Conservation (phyloP, 2,888 invertebrate genomes). For the Diaperis boleti region DNA sequence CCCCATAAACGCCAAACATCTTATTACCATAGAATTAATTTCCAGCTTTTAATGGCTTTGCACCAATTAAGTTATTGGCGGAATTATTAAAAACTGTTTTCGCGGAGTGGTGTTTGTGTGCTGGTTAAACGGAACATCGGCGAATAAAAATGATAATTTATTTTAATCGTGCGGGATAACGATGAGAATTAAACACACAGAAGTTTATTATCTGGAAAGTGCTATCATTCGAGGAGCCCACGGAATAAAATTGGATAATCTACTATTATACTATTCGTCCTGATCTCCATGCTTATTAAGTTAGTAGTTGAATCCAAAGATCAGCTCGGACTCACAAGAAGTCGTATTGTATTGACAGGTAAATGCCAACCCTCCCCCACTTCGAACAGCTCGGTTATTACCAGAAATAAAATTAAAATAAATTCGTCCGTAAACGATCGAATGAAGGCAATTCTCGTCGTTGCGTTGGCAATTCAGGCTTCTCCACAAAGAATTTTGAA, state of each 20-base stretch:
- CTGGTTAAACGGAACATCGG: slow-evolving; percentile 3
- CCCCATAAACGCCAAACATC: slow-evolving; percentile 21
- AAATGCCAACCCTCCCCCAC: not conserved
- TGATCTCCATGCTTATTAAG: too few relatives aligned
- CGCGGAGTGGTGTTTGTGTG: not conserved
- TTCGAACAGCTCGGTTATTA: slow-evolving; percentile 27
- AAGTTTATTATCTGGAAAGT: slow-evolving; percentile 21
- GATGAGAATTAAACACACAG: slow-evolving; percentile 4
- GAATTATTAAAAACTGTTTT: slow-evolving; percentile 1
- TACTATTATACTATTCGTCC: too few relatives aligned
- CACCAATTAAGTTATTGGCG: slow-evolving; percentile 13
- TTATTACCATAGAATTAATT: slow-evolving; percentile 23
- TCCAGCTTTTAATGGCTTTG: slow-evolving; percentile 11
- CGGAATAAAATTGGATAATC: too few relatives aligned
- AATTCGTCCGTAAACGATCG: slow-evolving; percentile 34
- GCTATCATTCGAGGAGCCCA: too few relatives aligned
- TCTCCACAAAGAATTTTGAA: slow-evolving; percentile 57
- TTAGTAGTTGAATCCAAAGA: too few relatives aligned
- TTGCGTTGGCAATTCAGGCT: slow-evolving; percentile 47
- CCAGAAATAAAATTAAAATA: slow-evolving; percentile 34
- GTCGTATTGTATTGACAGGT: not conserved
- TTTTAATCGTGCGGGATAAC: slow-evolving; percentile 9
- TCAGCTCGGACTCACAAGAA: too few relatives aligned
- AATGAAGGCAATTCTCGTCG: slow-evolving; percentile 46
- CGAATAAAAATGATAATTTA: slow-evolving; percentile 28